Conservation (phyloP, 2,888 invertebrate species). For the Graphium colonna region DNA sequence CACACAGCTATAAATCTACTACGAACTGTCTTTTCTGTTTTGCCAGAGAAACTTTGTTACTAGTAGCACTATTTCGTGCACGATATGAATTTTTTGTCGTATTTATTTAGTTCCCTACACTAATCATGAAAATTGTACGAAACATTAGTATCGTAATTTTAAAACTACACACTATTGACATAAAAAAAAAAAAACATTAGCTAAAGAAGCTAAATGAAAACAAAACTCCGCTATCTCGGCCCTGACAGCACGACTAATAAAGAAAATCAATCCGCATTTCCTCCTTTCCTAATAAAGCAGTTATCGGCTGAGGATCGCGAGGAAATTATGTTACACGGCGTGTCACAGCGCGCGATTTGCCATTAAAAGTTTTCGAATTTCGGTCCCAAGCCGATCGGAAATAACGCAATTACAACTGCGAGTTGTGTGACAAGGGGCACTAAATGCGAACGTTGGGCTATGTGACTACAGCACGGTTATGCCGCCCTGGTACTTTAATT, state of each 20-base stretch:
- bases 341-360: slow-evolving; percentile 10
- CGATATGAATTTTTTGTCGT: no score
- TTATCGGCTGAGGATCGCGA: background rate
- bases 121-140: no score
- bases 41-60: no score
- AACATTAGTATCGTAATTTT: no score
- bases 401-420: slow-evolving; percentile 23
- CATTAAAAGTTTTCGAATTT: slow-evolving; percentile 35
- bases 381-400: slow-evolving; percentile 26
- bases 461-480: background rate
- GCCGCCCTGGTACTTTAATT: background rate
- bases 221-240: background rate
- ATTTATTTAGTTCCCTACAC: no score
- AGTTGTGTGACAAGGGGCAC: slow-evolving; percentile 16
- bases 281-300: background rate
- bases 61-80: no score
- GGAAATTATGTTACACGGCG: background rate
- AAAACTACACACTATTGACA: no score
- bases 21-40: no score
- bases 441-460: background rate
- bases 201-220: no score
- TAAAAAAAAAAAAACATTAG: no score
- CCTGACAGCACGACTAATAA: background rate
- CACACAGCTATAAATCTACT: no score
- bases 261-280: background rate